Evolutionary conservation across 2,888 invertebrate genomes (phyloP), one percentile per base, ranked within the genome.

Genomic region (Atherix ibis): DNA sequence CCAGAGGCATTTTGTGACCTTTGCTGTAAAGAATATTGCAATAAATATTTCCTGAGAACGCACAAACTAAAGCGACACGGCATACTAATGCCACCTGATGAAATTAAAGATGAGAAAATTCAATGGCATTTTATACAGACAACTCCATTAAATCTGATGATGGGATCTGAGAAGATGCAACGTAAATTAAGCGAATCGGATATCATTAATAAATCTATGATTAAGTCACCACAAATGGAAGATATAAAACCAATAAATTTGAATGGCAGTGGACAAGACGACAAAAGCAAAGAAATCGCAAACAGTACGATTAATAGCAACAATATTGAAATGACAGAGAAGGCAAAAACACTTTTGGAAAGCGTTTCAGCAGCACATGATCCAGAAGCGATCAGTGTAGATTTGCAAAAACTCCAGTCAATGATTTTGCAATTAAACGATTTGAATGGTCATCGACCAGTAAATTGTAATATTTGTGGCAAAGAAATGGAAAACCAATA

Each of bases 41-140:
- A 88, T 55, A 88, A 88, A 58, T 89, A 89, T 54, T 91, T 91
- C 53, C 66, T 95, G 27, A 70, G 85, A 34, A 85, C 87, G 31
- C 95, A 95, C 61, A 87, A 91, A 52, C 77, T 84, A 64, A 84
- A 89, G 55, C 73, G 84, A n/a, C 94, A 95, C 58, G 91, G 91
- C 1, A 77, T 91, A 22, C 70, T 68, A 41, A 62, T 73, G 35
- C 69, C 70, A 2, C 62, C 73, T 45, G 67, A 73, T 54, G 70
- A 79, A 46, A 49, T 52, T 5, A 64, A 64, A 36, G 59, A 59
- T 12, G 59, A 50, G 31, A 51, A 39, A 24, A 27, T 40, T n/a
- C 37, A 40, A 17, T 44, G 43, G 43, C 44, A 43, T 22, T 44
- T 71, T 45, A 68, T 75, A 27, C 80, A 80, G 56, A 74, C 79